phyloP scores from a whole-genome alignment of 2,888 invertebrate species.

The Volucella bombylans region DNA sequence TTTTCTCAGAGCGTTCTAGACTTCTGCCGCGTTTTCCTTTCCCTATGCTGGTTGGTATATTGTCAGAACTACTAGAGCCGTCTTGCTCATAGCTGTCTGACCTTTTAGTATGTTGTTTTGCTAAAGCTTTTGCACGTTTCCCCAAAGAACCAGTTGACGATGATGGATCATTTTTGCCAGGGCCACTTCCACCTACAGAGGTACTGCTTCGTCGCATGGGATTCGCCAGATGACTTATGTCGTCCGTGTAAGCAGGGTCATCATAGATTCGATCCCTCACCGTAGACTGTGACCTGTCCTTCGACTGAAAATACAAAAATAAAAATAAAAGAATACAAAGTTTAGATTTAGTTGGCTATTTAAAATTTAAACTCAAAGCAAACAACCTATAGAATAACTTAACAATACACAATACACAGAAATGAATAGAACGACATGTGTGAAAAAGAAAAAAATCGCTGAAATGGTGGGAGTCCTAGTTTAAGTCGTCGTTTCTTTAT shows the following conservation, averaged over 20 bases:
- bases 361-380: too few species aligned
- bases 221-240: slow-evolving; percentile 82
- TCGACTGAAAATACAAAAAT: slow-evolving; percentile 77
- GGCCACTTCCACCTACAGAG: slow-evolving; percentile 72
- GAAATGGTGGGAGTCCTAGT: slow-evolving; percentile 34
- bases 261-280: slow-evolving; percentile 82
- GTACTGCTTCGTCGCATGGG: slow-evolving; percentile 79
- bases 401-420: too few species aligned
- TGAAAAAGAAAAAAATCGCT: background rate
- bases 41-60: slow-evolving; percentile 69
- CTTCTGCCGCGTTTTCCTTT: slow-evolving; percentile 79
- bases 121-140: slow-evolving; percentile 43
- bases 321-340: slow-evolving; percentile 8
- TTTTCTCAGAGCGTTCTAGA: slow-evolving; percentile 77
- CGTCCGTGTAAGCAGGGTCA: slow-evolving; percentile 82
- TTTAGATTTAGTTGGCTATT: too few species aligned
- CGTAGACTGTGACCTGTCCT: slow-evolving; percentile 80
- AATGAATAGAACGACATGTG: too few species aligned
- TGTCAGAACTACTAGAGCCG: slow-evolving; percentile 80
- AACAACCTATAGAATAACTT: too few species aligned
- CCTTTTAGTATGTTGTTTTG: slow-evolving; percentile 55
- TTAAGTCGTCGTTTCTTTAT: slow-evolving; percentile 20
- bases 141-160: slow-evolving; percentile 48
- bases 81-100: slow-evolving; percentile 74
- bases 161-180: slow-evolving; percentile 17